Evolutionary conservation across 1,140 invertebrate genomes (phyloP).

Genomic region (Rhynchophorus ferrugineus): DNA sequence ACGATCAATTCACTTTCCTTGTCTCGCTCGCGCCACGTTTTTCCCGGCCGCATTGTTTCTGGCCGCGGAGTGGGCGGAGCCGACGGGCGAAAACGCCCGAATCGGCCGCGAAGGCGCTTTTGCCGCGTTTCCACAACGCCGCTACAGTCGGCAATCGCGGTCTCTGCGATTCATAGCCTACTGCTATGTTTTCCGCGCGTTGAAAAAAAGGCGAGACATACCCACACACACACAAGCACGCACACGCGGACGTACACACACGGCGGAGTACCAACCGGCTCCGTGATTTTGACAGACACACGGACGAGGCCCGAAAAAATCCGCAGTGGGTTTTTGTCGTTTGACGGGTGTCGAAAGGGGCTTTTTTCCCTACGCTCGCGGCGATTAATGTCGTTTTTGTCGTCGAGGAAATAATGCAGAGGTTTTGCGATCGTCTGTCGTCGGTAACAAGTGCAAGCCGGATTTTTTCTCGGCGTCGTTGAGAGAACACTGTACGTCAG

Average conservation of each 20-base stretch:
- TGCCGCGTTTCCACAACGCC: slow-evolving; percentile 16
- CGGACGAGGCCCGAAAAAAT: neutral
- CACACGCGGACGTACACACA: too few relatives aligned
- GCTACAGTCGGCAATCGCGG: slow-evolving; percentile 19
- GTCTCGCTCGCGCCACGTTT: slow-evolving; percentile 18
- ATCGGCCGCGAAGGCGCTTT: slow-evolving; percentile 11
- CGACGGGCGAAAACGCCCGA: slow-evolving; percentile 18
- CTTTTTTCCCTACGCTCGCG: too few relatives aligned
- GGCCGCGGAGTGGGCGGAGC: slow-evolving; percentile 17
- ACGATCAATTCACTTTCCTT: slow-evolving; percentile 21
- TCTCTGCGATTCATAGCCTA: slow-evolving; percentile 17
- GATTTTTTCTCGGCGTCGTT: neutral
- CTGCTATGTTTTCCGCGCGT: slow-evolving; percentile 15
- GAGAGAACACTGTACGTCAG: too few relatives aligned
- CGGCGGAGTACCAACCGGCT: slow-evolving; percentile 12
- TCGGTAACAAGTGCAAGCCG: slow-evolving; percentile 8
- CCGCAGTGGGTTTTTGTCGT: slow-evolving; percentile 6
- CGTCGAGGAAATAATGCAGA: neutral
- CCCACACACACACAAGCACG: too few relatives aligned
- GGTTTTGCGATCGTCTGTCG: slow-evolving; percentile 5
- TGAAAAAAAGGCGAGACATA: slow-evolving; percentile 16
- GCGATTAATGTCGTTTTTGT: slow-evolving; percentile 12
- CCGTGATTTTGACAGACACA: slow-evolving; percentile 12
- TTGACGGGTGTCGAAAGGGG: slow-evolving; percentile 6
- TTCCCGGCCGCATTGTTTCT: slow-evolving; percentile 20